Conservation (phyloP, 2,888 invertebrate genomes). For the Acrobasis suavella region DNA sequence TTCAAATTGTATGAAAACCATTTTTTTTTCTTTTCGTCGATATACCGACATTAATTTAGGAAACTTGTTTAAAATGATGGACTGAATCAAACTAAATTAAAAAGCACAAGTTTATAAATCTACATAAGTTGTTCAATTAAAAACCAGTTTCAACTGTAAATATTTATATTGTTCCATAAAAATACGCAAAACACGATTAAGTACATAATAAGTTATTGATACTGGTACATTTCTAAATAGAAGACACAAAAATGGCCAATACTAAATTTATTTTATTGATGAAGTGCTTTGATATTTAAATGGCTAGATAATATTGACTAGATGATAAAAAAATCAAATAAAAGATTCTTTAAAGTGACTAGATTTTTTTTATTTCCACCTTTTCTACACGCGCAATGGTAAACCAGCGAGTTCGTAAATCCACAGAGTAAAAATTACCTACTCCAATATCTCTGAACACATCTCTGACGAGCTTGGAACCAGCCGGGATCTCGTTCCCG, state of each 20-base stretch:
- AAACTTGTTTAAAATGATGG: no score
- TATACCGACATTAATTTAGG: no score
- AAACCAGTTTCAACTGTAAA: conserved; percentile 18
- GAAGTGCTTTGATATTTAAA: conserved; percentile 5
- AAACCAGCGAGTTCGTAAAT: neutral
- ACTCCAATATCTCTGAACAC: no score
- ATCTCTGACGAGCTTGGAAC: no score
- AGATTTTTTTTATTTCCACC: conserved; percentile 5
- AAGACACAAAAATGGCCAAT: conserved; percentile 10
- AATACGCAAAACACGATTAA: conserved; percentile 7
- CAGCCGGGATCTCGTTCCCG: no score
- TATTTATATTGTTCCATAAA: conserved; percentile 26
- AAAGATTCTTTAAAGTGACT: conserved; percentile 14
- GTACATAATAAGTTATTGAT: neutral
- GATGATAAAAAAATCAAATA: neutral
- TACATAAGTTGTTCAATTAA: neutral
- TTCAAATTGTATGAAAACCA: no score
- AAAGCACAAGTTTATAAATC: no score
- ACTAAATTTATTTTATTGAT: conserved; percentile 1
- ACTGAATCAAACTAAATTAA: no score
- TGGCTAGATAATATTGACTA: conserved; percentile 10
- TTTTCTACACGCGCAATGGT: neutral
- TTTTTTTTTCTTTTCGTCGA: no score
- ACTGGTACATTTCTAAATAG: neutral
- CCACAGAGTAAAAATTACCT: no score